phyloP scores from a whole-genome alignment of 2,888 invertebrate genomes.

The Amphipoea lucens region DNA sequence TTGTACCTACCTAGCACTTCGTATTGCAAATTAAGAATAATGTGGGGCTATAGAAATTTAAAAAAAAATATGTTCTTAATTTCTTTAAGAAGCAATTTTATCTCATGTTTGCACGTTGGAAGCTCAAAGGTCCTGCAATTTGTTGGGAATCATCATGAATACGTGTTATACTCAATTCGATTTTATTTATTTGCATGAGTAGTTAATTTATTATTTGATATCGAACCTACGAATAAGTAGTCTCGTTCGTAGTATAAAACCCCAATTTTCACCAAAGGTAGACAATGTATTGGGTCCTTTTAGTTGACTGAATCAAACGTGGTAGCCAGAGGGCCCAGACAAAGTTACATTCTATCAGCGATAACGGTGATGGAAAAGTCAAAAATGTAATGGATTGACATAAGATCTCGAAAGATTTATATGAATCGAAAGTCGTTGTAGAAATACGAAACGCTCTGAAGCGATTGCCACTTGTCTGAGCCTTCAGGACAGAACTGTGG shows the following conservation, averaged over 20 bases:
- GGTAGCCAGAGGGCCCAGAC: not conserved
- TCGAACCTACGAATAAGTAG: too few relatives aligned
- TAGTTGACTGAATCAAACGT: not conserved
- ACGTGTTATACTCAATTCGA: not conserved
- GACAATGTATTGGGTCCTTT: not conserved
- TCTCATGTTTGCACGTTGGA: not conserved
- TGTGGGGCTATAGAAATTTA: not conserved
- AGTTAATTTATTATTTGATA: not conserved
- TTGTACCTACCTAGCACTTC: not conserved
- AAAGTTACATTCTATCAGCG: not conserved
- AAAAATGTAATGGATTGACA: not conserved
- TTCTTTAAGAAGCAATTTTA: not conserved
- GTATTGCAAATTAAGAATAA: conserved; percentile 9
- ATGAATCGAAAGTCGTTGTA: not conserved
- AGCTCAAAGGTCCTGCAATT: not conserved
- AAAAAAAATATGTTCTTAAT: not conserved
- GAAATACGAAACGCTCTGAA: not conserved
- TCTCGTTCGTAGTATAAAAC: not conserved
- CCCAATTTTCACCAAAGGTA: not conserved
- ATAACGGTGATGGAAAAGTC: not conserved
- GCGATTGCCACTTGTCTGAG: not conserved
- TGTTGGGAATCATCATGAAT: not conserved
- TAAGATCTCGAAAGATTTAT: not conserved
- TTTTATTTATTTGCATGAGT: not conserved
- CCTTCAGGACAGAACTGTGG: too few relatives aligned